Evolutionary conservation across 2,888 invertebrate genomes (phyloP).

Genomic region (Bruchidius siliquastri): DNA sequence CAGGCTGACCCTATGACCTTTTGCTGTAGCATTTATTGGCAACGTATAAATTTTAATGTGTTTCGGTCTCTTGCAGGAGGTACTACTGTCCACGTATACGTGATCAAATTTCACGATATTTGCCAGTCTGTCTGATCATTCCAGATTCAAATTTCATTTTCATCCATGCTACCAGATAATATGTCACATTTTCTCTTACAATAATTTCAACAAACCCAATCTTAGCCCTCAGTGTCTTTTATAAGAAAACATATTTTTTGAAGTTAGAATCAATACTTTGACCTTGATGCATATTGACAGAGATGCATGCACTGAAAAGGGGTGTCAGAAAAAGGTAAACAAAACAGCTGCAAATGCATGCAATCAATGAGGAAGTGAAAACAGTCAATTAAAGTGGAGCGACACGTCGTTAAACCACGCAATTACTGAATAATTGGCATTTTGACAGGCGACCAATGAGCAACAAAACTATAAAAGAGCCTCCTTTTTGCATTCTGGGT

Average conservation of each 20-base stretch:
- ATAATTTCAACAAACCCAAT: no score
- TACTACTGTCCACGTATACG: no score
- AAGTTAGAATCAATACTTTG: not conserved
- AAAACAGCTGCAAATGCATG: not conserved
- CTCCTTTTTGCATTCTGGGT: constrained; percentile 27
- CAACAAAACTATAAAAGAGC: constrained; percentile 29
- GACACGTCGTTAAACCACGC: constrained; percentile 5
- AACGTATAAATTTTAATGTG: no score
- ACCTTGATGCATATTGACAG: not conserved
- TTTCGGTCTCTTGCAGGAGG: no score
- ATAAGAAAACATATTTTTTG: no score
- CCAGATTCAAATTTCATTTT: no score
- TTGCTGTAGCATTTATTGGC: no score
- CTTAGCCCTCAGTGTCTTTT: no score
- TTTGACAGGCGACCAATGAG: constrained; percentile 33
- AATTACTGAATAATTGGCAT: constrained; percentile 34
- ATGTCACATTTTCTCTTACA: no score
- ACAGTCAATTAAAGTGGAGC: not conserved
- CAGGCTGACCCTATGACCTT: not conserved
- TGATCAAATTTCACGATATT: no score
- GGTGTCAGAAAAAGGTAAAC: not conserved
- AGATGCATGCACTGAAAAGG: not conserved
- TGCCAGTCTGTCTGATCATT: no score
- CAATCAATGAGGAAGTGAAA: not conserved
- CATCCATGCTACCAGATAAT: no score